phyloP scores from a whole-genome alignment of 1,140 invertebrate genomes.

The Sinella curviseta region DNA sequence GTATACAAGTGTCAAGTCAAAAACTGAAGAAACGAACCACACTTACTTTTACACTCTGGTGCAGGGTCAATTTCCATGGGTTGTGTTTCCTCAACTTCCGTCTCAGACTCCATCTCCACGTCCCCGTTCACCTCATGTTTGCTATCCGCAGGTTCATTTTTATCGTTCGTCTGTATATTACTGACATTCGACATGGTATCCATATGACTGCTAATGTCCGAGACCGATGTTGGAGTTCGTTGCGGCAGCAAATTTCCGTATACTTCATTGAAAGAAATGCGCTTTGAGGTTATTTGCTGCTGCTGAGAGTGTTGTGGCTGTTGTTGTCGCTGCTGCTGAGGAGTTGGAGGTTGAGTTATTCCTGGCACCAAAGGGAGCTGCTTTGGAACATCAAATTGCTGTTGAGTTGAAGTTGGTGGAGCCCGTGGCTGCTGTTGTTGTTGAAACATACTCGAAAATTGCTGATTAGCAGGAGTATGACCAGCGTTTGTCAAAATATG shows the following conservation, averaged over 20 bases:
- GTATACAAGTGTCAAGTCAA: too few relatives aligned
- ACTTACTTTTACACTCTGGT: constrained; percentile 7
- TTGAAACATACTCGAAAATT: constrained; percentile 41
- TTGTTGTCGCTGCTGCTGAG: constrained; percentile 54
- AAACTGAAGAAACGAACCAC: too few relatives aligned
- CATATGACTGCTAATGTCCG: constrained; percentile 9
- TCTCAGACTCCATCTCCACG: constrained; percentile 30
- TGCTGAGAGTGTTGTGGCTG: constrained; percentile 29
- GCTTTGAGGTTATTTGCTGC: constrained; percentile 27
- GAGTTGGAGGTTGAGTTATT: constrained; percentile 51
- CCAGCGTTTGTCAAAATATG: constrained; percentile 34
- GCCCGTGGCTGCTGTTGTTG: constrained; percentile 47
- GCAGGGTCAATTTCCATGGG: constrained; percentile 34
- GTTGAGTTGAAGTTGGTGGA: neutral
- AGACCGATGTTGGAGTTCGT: constrained; percentile 35
- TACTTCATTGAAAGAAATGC: constrained; percentile 43
- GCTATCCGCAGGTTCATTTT: constrained; percentile 33
- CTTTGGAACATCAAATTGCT: constrained; percentile 38
- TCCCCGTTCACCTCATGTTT: constrained; percentile 45
- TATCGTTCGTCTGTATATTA: constrained; percentile 31
- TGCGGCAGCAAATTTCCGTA: constrained; percentile 37
- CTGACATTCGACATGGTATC: constrained; percentile 32
- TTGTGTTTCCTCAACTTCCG: constrained; percentile 29
- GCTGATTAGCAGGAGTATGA: constrained; percentile 38
- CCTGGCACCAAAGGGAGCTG: neutral